Evolutionary conservation across 2,113 vertebrate species (phyloP), one percentile per base, ranked within the genome.

Genomic region (Vulpes ferrilata): DNA sequence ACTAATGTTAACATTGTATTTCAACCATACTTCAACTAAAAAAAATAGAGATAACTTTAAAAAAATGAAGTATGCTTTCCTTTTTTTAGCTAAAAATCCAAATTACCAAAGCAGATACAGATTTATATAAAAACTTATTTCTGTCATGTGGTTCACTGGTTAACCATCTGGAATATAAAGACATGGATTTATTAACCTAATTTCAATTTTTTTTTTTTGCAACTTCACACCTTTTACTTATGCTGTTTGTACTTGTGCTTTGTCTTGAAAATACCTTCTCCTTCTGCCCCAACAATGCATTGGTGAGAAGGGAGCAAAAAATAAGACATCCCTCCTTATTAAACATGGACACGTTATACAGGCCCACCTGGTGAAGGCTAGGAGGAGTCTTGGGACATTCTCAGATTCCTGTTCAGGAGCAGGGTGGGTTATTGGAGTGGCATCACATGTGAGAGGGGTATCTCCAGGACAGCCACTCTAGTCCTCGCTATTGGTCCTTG

Each of bases 221-320:
- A 96, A 90, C 80, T 65, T 96, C 83, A 96, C 76, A 51, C 88
- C 65, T 96, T 96, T 96, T 97, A 95, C 96, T 98, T 88, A 83
- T 89, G 96, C 55, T 94, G 88, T 95, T 95, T 93, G 81, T 88
- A 80, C 93, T 97, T 95, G 90, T 90, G 81, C 93, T 97, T 96
- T 93, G 48, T 96, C 96, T 95, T 7, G n/a, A 98, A 96, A 97
- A 96, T 96, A 93, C 90, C 92, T 96, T 93, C 95, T 92, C 96
- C 57, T 79, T 93, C 65, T 79, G 73, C 55, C 86, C 89, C 48
- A 4, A 57, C 62, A 80, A 51, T 19, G 32, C 32, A 35, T n/a
- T 69, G 95, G n/a, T 19, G 20, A 97, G 71, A 73, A 69, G 82
- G 86, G 80, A 96, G 90, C 94, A 97, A 96, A 97, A 97, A 97